phyloP scores from a whole-genome alignment of 2,888 invertebrate genomes.

The Calameuta filiformis region DNA sequence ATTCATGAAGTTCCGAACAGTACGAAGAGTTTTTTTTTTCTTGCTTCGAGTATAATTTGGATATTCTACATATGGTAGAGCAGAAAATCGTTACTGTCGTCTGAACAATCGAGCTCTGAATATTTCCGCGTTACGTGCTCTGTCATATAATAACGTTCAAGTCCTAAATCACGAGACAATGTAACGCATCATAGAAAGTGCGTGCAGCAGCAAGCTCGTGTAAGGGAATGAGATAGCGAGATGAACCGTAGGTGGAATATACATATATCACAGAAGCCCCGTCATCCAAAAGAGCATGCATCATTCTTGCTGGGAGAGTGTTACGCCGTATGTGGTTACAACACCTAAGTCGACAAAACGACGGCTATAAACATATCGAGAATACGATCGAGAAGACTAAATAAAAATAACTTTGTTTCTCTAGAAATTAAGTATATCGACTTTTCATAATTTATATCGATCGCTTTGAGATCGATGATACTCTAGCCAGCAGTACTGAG shows the following conservation, averaged over 20 bases:
- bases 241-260: neutral
- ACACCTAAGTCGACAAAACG: no score
- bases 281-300: constrained; percentile 13
- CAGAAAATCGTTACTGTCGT: constrained; percentile 24
- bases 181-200: neutral
- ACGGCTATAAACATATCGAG: no score
- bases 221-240: neutral
- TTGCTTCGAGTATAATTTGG: neutral
- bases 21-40: neutral
- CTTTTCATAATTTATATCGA: neutral
- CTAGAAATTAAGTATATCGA: neutral
- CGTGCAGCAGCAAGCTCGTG: neutral
- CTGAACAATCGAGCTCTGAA: constrained; percentile 24
- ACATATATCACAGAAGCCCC: neutral
- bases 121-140: constrained; percentile 11
- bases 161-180: constrained; percentile 15
- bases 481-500: neutral
- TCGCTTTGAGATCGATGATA: neutral
- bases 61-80: neutral
- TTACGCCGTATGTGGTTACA: no score
- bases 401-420: neutral
- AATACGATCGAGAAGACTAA: neutral
- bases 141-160: constrained; percentile 17
- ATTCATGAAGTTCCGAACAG: neutral
- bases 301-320: constrained; percentile 27